Base-by-base conservation (phyloP, 2,113 vertebrate species). In the Chroicocephalus ridibundus region DNA sequence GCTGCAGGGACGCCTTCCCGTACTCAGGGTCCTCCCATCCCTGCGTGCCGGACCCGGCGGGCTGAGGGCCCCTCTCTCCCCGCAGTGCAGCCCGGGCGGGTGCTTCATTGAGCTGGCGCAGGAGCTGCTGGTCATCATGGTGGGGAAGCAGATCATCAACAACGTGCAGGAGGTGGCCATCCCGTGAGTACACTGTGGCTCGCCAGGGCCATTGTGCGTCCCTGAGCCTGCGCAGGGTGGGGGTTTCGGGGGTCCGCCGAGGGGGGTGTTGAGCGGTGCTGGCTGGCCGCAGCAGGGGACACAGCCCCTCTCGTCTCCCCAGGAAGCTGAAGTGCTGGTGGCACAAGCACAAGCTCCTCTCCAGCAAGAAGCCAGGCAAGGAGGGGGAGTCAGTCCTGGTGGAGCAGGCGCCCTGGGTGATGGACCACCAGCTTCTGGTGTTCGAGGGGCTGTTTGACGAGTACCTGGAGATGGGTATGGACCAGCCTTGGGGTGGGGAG, bases 111-210 rank as follows among this genome's bases (percentile, higher is more conserved):
- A 98, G 78, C 96, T 98, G 94, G 98, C 97, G 3, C 98, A 98
- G 96, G 98, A 99, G 95, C 94, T 99, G 40, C 97, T 98, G 42
- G 68, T 98, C 95, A 98, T 98, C 97, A 96, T 98, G 98, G 98
- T 98, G 94, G 98, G 98, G 83, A 98, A 98, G 77, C 98, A 99
- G 86, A 64, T 98, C 88, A 98, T 98, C 97, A 99, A 98, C 94
- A 98, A 98, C 13, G 8, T 97, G 81, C 98, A 98, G 95, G 98
- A 98, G 93, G 93, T 98, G 78, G 49, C 98, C 31, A 12, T 90
- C 21, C 98, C 98, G 97, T 98, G 96, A 98, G 96, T 93, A 60
- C 3, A 1, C 15, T 1, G 2, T 3, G 49, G 42, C 51, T 51
- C 2, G 2, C n/a, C 5, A 1, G 38, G 74, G 54, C 44, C 58